phyloP scores from a whole-genome alignment of 1,140 invertebrate genomes.

The Tetramorium parvispinum region DNA sequence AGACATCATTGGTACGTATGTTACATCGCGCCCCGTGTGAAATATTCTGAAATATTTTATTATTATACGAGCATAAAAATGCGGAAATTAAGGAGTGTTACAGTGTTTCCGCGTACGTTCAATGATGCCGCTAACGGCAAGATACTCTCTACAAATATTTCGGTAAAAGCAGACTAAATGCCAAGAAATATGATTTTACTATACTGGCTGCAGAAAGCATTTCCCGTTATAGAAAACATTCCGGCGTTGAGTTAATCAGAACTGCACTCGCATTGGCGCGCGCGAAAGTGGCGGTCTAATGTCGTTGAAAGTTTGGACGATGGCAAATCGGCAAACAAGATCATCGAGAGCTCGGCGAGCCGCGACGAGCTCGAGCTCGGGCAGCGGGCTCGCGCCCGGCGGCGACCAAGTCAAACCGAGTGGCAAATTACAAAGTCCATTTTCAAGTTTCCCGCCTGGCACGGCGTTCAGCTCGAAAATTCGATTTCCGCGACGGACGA shows the following conservation, averaged over 20 bases:
- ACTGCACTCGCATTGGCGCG: constrained; percentile 34
- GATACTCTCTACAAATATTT: neutral
- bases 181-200: neutral
- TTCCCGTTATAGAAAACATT: constrained; percentile 1
- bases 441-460: constrained; percentile 61
- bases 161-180: neutral
- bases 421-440: constrained; percentile 66
- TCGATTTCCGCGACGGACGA: constrained; percentile 60
- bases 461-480: constrained; percentile 62
- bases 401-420: constrained; percentile 51
- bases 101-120: neutral
- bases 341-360: constrained; percentile 43
- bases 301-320: constrained; percentile 45
- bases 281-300: constrained; percentile 41
- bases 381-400: neutral
- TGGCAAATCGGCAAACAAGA: constrained; percentile 54
- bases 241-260: constrained; percentile 55
- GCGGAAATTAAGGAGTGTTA: neutral
- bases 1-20: neutral
- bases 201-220: neutral
- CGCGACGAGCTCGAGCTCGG: neutral
- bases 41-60: neutral
- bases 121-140: too few species aligned
- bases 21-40: neutral
- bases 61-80: neutral